Evolutionary conservation across 23 tunicate species (phyloP).

Genomic region (Halocynthia roretzi): DNA sequence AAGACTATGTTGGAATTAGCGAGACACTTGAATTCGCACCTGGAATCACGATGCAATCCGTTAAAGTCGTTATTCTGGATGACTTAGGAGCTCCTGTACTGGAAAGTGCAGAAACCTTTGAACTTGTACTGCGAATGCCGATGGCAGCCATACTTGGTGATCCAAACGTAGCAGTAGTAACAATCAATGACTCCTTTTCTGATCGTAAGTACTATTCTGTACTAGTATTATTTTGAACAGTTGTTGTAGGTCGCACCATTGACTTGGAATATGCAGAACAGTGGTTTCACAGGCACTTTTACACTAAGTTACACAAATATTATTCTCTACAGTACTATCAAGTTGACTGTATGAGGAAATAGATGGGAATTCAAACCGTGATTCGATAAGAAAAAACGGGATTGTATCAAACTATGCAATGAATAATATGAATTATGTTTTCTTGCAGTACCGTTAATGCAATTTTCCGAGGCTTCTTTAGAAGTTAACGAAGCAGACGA

Average conservation of each 20-base stretch:
- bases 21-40: constrained; percentile 84
- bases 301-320: no score
- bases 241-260: no score
- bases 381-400: no score
- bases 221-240: background rate
- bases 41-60: constrained; percentile 60
- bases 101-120: constrained; percentile 93
- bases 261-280: no score
- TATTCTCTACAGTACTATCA: no score
- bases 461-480: constrained; percentile 40
- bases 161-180: constrained; percentile 49
- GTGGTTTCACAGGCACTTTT: no score
- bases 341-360: no score
- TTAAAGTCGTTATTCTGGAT: constrained; percentile 74
- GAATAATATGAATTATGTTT: background rate
- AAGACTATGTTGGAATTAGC: constrained; percentile 93
- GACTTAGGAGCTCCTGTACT: constrained; percentile 86
- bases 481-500: constrained; percentile 77
- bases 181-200: constrained; percentile 72
- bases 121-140: constrained; percentile 74
- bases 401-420: no score
- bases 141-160: constrained; percentile 74
- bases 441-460: constrained; percentile 71
- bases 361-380: no score
- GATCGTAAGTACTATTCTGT: constrained; percentile 56